These are phyloP conservation scores for Thera britannica DNA, from an alignment of 2,888 invertebrate genomes.

Conservation along the genomic window DNA sequence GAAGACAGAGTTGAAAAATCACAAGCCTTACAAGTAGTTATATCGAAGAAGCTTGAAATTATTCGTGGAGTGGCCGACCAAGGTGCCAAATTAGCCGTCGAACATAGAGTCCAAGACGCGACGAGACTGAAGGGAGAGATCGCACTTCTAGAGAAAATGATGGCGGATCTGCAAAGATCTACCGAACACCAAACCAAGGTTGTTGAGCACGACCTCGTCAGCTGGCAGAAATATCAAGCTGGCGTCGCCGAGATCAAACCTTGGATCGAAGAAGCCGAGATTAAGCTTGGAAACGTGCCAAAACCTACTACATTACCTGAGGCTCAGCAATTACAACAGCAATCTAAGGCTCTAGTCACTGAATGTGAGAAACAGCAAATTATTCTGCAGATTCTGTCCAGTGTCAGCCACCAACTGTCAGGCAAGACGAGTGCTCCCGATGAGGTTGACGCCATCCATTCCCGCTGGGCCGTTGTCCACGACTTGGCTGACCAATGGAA, in stretches of 20 bases:
- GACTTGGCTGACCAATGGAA: slow-evolving; percentile 91
- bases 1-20: slow-evolving; percentile 92
- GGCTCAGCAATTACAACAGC: slow-evolving; percentile 90
- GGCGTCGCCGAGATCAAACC: slow-evolving; percentile 92
- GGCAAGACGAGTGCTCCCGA: slow-evolving; percentile 91
- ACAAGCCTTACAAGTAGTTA: slow-evolving; percentile 89
- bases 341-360: slow-evolving; percentile 88
- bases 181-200: slow-evolving; percentile 91
- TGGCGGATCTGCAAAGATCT: slow-evolving; percentile 90
- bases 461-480: slow-evolving; percentile 93
- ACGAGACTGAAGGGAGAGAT: slow-evolving; percentile 91
- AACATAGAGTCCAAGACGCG: slow-evolving; percentile 88
- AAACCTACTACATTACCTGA: slow-evolving; percentile 92
- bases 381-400: slow-evolving; percentile 89
- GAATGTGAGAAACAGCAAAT: slow-evolving; percentile 91
- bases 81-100: slow-evolving; percentile 89
- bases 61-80: slow-evolving; percentile 90
- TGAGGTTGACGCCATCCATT: slow-evolving; percentile 93
- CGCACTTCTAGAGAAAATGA: slow-evolving; percentile 89
- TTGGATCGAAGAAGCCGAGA: slow-evolving; percentile 94
- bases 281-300: slow-evolving; percentile 89
- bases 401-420: slow-evolving; percentile 90
- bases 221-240: slow-evolving; percentile 94
- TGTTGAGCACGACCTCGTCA: slow-evolving; percentile 90
- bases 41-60: slow-evolving; percentile 90